Conservation (phyloP, 2,797 vertebrate genomes). For the Urocyon cinereoargenteus region DNA sequence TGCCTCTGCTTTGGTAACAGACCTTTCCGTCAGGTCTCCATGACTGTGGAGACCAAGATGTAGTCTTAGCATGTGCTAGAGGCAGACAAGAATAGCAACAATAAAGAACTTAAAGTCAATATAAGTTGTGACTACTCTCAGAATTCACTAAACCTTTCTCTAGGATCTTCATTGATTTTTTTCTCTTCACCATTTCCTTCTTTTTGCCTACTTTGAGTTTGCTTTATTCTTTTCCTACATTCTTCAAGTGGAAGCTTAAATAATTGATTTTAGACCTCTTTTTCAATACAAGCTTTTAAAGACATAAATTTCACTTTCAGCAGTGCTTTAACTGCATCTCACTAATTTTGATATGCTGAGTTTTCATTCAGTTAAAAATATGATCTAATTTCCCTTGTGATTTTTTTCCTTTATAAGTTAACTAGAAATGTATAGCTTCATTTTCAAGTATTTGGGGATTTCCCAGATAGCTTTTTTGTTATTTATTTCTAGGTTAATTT, state of each 20-base stretch:
- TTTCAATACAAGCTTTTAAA: neutral
- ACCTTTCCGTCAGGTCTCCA: neutral
- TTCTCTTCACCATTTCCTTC: neutral
- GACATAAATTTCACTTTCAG: neutral
- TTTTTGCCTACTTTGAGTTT: neutral
- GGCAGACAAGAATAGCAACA: neutral
- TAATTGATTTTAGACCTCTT: neutral
- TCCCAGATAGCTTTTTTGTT: neutral
- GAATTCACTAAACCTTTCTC: neutral
- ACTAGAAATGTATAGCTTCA: neutral
- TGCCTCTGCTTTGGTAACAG: neutral
- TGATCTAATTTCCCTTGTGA: neutral
- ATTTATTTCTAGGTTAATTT: slow-evolving; percentile 22
- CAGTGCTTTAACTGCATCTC: neutral
- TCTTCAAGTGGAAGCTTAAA: neutral
- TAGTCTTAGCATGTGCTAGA: neutral
- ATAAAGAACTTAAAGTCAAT: neutral
- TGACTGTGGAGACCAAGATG: neutral
- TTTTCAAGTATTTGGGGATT: neutral
- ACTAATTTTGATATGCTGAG: neutral
- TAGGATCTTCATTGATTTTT: neutral
- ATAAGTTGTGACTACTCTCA: neutral
- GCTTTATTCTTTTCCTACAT: neutral
- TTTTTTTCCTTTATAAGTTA: slow-evolving; percentile 39
- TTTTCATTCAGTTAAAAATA: slow-evolving; percentile 43